Conservation (phyloP, 2,888 invertebrate species). For the Chouioia cunea region DNA sequence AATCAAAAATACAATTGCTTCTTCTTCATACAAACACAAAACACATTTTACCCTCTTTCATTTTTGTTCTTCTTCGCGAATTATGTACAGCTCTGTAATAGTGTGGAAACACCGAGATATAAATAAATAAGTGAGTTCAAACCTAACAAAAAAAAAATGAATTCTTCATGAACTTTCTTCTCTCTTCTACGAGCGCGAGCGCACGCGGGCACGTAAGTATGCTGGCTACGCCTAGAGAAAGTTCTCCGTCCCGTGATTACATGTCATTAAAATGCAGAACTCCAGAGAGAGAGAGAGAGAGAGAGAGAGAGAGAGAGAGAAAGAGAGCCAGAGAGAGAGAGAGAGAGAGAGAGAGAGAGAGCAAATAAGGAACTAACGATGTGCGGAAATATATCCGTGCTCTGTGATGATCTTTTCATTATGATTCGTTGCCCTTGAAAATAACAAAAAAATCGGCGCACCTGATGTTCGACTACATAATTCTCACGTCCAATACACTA, state of each 20-base stretch:
- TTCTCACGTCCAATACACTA: too few relatives aligned
- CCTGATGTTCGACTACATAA: too few relatives aligned
- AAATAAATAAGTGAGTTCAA: too few relatives aligned
- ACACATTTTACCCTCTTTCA: too few relatives aligned
- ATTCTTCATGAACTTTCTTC: background rate
- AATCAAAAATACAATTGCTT: background rate
- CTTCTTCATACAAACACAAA: background rate
- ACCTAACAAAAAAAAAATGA: constrained; percentile 9
- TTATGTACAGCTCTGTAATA: too few relatives aligned
- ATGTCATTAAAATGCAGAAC: constrained; percentile 18
- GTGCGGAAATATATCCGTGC: too few relatives aligned
- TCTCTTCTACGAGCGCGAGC: background rate
- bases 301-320: background rate
- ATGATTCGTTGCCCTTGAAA: too few relatives aligned
- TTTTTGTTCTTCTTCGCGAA: too few relatives aligned
- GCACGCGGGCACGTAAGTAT: background rate
- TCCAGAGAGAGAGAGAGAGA: background rate
- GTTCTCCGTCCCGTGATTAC: constrained; percentile 13
- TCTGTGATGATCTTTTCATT: too few relatives aligned
- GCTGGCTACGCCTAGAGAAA: constrained; percentile 45
- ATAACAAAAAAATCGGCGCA: too few relatives aligned
- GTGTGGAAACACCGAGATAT: too few relatives aligned
- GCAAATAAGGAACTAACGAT: background rate
- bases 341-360: too few relatives aligned
- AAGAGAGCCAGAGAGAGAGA: background rate